Base-by-base conservation (phyloP, 1,140 invertebrate genomes). In the Diorhabda elongata region DNA sequence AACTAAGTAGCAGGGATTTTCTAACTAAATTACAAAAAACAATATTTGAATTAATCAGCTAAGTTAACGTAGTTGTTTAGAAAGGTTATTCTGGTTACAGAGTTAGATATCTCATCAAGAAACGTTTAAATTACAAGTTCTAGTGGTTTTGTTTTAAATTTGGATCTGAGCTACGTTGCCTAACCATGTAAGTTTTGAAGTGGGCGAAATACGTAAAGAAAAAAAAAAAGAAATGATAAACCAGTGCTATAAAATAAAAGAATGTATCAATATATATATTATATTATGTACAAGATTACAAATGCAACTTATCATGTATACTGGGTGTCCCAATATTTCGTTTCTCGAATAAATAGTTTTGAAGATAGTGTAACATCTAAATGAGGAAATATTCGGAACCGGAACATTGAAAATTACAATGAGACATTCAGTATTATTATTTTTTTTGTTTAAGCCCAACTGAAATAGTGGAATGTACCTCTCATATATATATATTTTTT, bases 391-490 rank as follows among this genome's bases (percentile, higher is more conserved):
- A 26, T 26, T 26, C 26, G 26, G 26, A 26, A 58, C 7, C 57
- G 3, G 57, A n/a, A n/a, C 57, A 7, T 26, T 41, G 9, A 7
- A 43, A 61, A 61, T 43, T 26, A 59, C 58, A 61, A 61, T 43
- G 59, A 61, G 42, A 67, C 64, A 62, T 62, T 62, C 61, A 44
- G 42, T 62, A 62, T 56, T 7, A 58, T 26, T 11, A 11, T 11
- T 11, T 26, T 26, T 26, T 26, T 26, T 26, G 26, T 26, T 26
- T 26, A 26, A 65, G 59, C 61, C 42, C 66, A 72, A 72, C 63
- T 45, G 67, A 74, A 69, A 71, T 26, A 70, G 44, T 74, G 73
- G 73, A 74, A 74, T 74, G 73, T 74, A 71, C 69, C 58, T 60
- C 64, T 26, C 26, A 26, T 26, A 26, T 26, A 26, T 26, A 26